Base-by-base conservation (phyloP, 2,888 invertebrate species). In the Conomelus anceps region DNA sequence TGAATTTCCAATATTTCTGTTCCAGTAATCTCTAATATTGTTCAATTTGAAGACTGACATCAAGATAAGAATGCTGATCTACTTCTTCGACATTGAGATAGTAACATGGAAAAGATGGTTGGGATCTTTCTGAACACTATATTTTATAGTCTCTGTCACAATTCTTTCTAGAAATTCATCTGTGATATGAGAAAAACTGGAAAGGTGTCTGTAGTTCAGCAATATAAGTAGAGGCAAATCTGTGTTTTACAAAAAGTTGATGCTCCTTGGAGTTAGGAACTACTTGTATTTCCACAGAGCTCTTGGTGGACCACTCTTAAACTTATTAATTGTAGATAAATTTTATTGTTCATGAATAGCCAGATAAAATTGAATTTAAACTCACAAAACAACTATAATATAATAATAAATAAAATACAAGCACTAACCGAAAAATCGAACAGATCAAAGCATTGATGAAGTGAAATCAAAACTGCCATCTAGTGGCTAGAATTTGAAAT, bases 1-100 rank as follows among this genome's bases (percentile, higher is more conserved):
- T 1, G 88, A 86, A 88, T 91, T 90, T n/a, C 91, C 91, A 89
- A 92, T 88, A 23, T 89, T 86, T 22, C 84, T 84, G 41, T 89
- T 90, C 92, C 92, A 92, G 89, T 91, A 92, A 22, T 90, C 90
- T 85, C 91, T 85, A 88, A 89, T 88, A 89, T 91, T 91, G 17
- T 91, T 91, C 26, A 91, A 89, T 29, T 91, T 90, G 87, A 91
- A 90, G 3, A 92, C 90, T 22, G 92, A 92, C 87, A 89, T 89
- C 87, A 87, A 26, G 22, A 23, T 88, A 22, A 41, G n/a, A 88
- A 88, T 88, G 22, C 88, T 22, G 23, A 88, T 17, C 23, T 34
- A 89, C 87, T 23, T 89, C 41, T 26, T 89, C n/a, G n/a, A 3
- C 63, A 63, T 63, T 63, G 63, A 17, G 1, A 63, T n/a, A 63